phyloP scores from a whole-genome alignment of 2,888 invertebrate species.

The Teleogryllus oceanicus region DNA sequence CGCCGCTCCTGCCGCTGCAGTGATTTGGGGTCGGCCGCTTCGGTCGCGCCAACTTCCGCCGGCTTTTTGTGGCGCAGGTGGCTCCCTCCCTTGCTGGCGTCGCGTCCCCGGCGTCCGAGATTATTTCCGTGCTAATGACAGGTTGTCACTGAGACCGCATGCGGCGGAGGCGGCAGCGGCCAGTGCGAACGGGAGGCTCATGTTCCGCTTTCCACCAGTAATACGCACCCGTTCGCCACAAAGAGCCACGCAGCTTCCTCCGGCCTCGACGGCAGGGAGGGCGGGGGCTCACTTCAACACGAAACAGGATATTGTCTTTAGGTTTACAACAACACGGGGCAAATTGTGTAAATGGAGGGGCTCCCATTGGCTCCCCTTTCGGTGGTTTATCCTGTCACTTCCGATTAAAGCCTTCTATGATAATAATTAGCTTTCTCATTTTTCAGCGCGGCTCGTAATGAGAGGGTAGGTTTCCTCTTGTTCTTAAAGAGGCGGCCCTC shows the following conservation, averaged over 20 bases:
- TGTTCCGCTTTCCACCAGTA: not conserved
- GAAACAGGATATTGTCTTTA: not conserved
- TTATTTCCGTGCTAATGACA: conserved; percentile 1
- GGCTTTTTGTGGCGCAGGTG: conserved; percentile 18
- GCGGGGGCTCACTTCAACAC: not conserved
- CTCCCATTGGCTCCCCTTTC: not conserved
- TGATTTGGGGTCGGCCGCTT: not conserved
- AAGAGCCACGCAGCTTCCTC: not conserved
- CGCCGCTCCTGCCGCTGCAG: not conserved
- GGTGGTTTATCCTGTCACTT: conserved; percentile 9
- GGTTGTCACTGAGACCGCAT: not conserved
- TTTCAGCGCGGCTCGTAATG: not conserved
- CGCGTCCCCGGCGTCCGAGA: not conserved
- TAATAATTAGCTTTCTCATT: conserved; percentile 18
- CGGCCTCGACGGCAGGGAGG: too few species aligned
- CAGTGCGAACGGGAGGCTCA: too few species aligned
- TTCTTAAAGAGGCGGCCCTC: conserved; percentile 5
- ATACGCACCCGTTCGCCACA: not conserved
- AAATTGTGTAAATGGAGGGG: not conserved
- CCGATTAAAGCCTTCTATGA: not conserved
- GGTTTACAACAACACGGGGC: conserved; percentile 9
- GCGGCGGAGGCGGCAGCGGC: not conserved
- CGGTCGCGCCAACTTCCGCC: not conserved
- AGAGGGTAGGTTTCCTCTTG: conserved; percentile 18
- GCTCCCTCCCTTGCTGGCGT: not conserved